These are phyloP conservation scores for Aldrovandia affinis DNA, from an alignment of 2,797 vertebrate genomes.

Conservation along the genomic window DNA sequence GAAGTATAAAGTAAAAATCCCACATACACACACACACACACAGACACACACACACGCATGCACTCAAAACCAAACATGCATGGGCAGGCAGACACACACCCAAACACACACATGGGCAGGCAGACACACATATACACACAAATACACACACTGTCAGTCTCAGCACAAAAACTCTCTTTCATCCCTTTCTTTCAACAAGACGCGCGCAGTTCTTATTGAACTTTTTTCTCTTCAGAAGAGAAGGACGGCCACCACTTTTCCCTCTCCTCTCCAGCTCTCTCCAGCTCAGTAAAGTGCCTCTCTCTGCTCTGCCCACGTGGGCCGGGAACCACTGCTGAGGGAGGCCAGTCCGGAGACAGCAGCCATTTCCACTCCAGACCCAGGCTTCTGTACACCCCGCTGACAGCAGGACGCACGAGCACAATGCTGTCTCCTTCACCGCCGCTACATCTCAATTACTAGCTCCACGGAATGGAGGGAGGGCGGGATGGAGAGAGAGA, in stretches of 20 bases:
- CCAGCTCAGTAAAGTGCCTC: neutral
- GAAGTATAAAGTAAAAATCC: neutral
- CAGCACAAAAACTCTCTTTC: neutral
- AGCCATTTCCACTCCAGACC: slow-evolving; percentile 54
- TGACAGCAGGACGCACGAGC: slow-evolving; percentile 53
- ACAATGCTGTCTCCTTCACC: slow-evolving; percentile 47
- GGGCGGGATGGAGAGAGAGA: neutral
- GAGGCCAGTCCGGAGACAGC: slow-evolving; percentile 54
- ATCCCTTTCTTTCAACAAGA: neutral
- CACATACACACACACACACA: neutral
- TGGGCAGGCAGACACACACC: neutral
- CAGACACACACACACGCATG: too few relatives aligned
- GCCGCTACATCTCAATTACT: slow-evolving; percentile 50
- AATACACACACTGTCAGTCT: neutral
- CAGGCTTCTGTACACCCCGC: slow-evolving; percentile 52
- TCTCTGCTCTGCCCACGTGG: slow-evolving; percentile 49
- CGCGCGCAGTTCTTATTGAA: too few relatives aligned
- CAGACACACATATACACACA: neutral
- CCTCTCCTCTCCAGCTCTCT: neutral
- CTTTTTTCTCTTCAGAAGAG: neutral
- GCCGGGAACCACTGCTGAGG: slow-evolving; percentile 42
- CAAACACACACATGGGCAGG: neutral
- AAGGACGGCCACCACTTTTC: neutral
- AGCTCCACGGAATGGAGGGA: slow-evolving; percentile 28
- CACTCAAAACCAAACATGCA: neutral